These are phyloP conservation scores for Heloderma charlesbogerti DNA, from an alignment of 2,113 vertebrate species.

Conservation along the genomic window DNA sequence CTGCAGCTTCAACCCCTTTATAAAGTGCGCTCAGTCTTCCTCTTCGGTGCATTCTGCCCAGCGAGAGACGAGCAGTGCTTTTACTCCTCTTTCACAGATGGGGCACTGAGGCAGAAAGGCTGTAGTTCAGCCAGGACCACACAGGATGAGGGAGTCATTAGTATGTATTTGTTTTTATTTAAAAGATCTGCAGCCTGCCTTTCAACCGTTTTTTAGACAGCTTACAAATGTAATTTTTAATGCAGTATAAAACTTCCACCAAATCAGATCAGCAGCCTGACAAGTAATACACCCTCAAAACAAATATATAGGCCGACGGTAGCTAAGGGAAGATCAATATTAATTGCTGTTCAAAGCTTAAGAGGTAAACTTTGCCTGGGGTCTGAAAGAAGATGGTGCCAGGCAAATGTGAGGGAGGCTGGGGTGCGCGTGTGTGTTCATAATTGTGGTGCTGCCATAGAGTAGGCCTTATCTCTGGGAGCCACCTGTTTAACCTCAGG, in stretches of 20 bases:
- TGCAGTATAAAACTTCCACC: too few relatives aligned
- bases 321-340: conserved; percentile 18
- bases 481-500: background rate
- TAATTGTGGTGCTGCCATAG: background rate
- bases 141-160: too few relatives aligned
- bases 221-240: background rate
- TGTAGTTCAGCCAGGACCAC: background rate
- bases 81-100: background rate
- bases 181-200: background rate
- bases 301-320: background rate
- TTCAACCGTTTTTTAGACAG: background rate
- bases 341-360: conserved; percentile 9
- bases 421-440: background rate
- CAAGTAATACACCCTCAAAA: conserved; percentile 8
- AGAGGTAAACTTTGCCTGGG: background rate
- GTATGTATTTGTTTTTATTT: background rate
- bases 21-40: background rate
- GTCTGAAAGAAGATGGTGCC: background rate
- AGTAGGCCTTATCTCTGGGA: background rate
- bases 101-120: background rate
- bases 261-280: background rate
- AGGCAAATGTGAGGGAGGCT: background rate
- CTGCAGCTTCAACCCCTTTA: background rate
- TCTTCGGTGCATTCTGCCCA: too few relatives aligned
- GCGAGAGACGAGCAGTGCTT: background rate